Percentiles rank a stretch among this genome's conserved stretches.
Evolutionary conservation across 2,888 invertebrate genomes (phyloP).

Genomic region (Cantharis lateralis): DNA sequence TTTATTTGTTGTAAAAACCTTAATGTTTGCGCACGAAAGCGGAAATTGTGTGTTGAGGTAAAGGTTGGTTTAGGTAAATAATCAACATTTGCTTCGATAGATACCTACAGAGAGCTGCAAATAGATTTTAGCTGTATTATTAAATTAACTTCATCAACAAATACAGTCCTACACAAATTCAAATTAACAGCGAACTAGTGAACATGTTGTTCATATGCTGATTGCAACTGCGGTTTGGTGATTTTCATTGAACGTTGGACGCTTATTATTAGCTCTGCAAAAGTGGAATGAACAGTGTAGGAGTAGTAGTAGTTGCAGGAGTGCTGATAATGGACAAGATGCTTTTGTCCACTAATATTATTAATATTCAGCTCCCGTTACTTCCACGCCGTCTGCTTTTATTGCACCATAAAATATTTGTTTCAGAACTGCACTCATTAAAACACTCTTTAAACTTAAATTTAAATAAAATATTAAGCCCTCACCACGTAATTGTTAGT

Average conservation of each 20-base stretch:
- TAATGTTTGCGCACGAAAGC: neutral
- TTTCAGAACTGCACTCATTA: slow-evolving; percentile 8
- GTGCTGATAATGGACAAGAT: slow-evolving; percentile 16
- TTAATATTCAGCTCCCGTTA: slow-evolving; percentile 14
- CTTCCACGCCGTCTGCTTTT: slow-evolving; percentile 14
- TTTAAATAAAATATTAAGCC: slow-evolving; percentile 2
- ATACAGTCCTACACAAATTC: slow-evolving; percentile 3
- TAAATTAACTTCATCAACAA: slow-evolving; percentile 18
- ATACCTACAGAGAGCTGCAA: neutral
- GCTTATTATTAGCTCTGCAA: slow-evolving; percentile 8
- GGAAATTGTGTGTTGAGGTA: neutral
- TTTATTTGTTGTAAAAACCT: neutral
- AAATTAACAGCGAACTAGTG: slow-evolving; percentile 15
- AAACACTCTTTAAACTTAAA: neutral
- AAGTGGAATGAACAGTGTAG: neutral
- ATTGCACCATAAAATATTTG: slow-evolving; percentile 12
- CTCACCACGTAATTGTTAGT: neutral
- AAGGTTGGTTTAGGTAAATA: slow-evolving; percentile 1
- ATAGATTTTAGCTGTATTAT: slow-evolving; percentile 7
- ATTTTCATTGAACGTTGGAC: slow-evolving; percentile 1
- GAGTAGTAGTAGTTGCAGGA: slow-evolving; percentile 3
- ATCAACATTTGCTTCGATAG: slow-evolving; percentile 10
- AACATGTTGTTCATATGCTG: slow-evolving; percentile 18
- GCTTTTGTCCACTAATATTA: slow-evolving; percentile 15
- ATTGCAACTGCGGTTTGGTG: slow-evolving; percentile 15